Base-by-base conservation (phyloP, 2,797 vertebrate genomes). In the Stomatorhinus walkeri region DNA sequence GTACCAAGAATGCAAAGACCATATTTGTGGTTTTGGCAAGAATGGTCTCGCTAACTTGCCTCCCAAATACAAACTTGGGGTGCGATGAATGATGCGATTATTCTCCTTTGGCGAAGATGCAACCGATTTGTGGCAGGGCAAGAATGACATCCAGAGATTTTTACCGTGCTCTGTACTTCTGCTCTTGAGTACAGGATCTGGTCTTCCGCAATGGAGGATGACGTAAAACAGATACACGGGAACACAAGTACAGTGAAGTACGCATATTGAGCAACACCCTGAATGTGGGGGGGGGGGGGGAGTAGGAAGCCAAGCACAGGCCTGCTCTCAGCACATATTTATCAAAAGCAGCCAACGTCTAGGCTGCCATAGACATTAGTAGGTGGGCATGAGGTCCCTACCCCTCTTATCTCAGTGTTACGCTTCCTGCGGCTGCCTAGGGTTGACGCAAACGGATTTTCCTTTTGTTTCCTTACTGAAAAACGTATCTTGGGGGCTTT, bases 391-490 rank as follows among this genome's bases (percentile, higher is more conserved):
- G 1, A 8, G n/a, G 56, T 22, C 2, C n/a, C 19, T 3, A 2
- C 19, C n/a, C 7, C 54, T 24, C 87, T 88, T 88, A 76, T 72
- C 43, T 72, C 9, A 76, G 64, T 2, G 46, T 64, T 9, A 3
- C 51, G 36, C 87, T 88, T 88, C 87, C 87, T 87, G 59, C 59
- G 56, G 59, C 87, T 28, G 56, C 56, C 24, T 6, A 0, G 14
- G 46, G 4, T 19, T 88, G 61, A 76, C 61, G 87, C 87, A 88
- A 72, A 51, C 7, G 46, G 87, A 68, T 64, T 87, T 46, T 32
- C 49, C 28, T 86, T 86, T 56, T 54, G 48, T 72, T 49, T 64
- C 59, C 56, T 28, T 40, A 40, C 28, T 68, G 24, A 52, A 24
- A 24, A 49, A 51, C 9, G 54, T 59, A 87, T 59, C 32, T 54